Evolutionary conservation across 2,888 invertebrate genomes (phyloP).

Genomic region (Pyrrhosoma nymphula): DNA sequence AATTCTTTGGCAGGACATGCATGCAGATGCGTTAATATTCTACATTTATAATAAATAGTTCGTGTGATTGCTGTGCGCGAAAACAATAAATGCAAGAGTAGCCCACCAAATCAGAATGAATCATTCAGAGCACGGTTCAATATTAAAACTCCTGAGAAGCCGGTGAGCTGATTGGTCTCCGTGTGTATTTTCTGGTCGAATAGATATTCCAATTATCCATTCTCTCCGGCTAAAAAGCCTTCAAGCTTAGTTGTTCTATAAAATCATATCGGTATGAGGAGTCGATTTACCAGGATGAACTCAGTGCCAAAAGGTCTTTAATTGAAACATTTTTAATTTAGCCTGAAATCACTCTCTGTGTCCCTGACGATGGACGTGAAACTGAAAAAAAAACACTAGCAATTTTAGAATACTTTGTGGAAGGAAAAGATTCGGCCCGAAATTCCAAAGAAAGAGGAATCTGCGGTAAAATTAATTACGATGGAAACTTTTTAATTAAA

Average conservation of each 20-base stretch:
- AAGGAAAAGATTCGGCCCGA: constrained; percentile 9
- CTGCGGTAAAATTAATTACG: constrained; percentile 41
- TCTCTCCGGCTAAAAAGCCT: background rate
- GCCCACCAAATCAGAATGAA: background rate
- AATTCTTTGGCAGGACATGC: background rate
- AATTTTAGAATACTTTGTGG: background rate
- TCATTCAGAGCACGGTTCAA: background rate
- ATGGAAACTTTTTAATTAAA: constrained; percentile 50
- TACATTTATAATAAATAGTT: background rate
- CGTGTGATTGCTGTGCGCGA: background rate
- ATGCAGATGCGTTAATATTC: background rate
- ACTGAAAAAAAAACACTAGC: background rate
- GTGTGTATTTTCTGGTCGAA: background rate
- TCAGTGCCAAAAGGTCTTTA: background rate
- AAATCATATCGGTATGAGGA: background rate
- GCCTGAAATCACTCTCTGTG: background rate
- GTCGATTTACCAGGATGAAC: background rate
- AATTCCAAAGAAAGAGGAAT: background rate
- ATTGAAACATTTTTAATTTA: background rate
- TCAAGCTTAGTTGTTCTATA: background rate
- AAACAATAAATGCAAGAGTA: background rate
- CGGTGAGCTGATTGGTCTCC: background rate
- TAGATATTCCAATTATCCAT: background rate
- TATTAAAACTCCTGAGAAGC: background rate
- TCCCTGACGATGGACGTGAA: background rate